Base-by-base conservation (phyloP, 2,797 vertebrate genomes). In the Channallabes apus region DNA sequence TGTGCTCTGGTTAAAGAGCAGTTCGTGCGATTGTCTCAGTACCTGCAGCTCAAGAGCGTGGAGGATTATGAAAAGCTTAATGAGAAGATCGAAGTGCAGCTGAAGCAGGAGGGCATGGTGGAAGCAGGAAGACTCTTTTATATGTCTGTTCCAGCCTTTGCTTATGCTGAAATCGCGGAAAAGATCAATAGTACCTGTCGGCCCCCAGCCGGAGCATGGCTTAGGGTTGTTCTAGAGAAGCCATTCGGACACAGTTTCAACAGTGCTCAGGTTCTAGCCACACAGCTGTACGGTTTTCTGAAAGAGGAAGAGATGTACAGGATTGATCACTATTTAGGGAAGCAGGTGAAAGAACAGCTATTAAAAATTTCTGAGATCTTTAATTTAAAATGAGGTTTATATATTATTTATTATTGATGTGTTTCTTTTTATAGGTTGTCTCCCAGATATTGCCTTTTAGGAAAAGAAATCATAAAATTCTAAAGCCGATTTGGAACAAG, bases 301-400 rank as follows among this genome's bases (percentile, higher is more conserved):
- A 95, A 84, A 64, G 97, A 99, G 86, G 96, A 99, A 73, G 98
- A 99, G 93, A 98, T 99, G 96, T 99, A 96, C 94, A 93, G 97
- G 22, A 98, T 99, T 35, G 98, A 99, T 88, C 98, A 99, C 87
- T 99, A 99, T 93, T 92, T 99, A 68, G 98, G 98, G 84, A 99
- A 99, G 71, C 97, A 98, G 97, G 98, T 99, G 82, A 78, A 22
- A 58, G 18, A 41, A 15, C 7, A 80, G 20, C 29, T 78, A 24
- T 59, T 20, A 27, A 58, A 8, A 27, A 22, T 58, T 68, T 20
- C 38, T 51, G 38, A 41, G n/a, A 68, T 46, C 22, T n/a, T 6
- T 41, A 0, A 62, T 32, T 83, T 1, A 73, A 7, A 27, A 51
- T 54, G 2, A 46, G 1, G 82, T 61, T 64, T 68, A 22, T 56